Evolutionary conservation across 1,140 invertebrate species (phyloP).

Genomic region (Solen grandis): DNA sequence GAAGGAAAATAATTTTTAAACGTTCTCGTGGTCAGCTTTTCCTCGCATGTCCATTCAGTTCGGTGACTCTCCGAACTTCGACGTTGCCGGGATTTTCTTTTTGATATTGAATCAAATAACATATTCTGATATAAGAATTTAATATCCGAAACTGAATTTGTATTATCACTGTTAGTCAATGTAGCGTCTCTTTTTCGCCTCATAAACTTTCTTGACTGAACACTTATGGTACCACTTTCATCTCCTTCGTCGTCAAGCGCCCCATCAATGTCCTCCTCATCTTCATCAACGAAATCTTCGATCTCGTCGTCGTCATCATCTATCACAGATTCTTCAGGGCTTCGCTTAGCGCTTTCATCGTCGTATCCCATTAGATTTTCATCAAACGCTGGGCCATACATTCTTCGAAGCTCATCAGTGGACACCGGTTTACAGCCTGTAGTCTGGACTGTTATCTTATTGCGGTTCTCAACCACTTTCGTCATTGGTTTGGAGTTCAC

Average conservation of each 20-base stretch:
- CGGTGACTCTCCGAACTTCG: constrained; percentile 22
- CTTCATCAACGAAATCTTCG: constrained; percentile 20
- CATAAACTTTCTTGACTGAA: constrained; percentile 51
- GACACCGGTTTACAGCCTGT: constrained; percentile 39
- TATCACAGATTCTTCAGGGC: constrained; percentile 46
- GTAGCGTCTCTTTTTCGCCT: constrained; percentile 31
- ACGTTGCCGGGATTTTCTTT: constrained; percentile 36
- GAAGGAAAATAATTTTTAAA: constrained; percentile 47
- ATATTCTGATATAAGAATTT: constrained; percentile 48
- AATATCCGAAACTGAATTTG: constrained; percentile 7
- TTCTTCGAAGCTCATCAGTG: constrained; percentile 16
- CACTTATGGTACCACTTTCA: constrained; percentile 42
- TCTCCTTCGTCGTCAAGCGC: constrained; percentile 13
- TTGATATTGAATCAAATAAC: constrained; percentile 37
- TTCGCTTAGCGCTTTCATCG: constrained; percentile 22
- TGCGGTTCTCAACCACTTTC: constrained; percentile 5
- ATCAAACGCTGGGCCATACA: constrained; percentile 42
- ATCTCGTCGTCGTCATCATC: constrained; percentile 1
- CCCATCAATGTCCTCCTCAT: constrained; percentile 47
- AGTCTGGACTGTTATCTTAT: constrained; percentile 35
- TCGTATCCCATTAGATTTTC: constrained; percentile 27
- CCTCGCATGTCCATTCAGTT: constrained; percentile 46
- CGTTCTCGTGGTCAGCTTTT: neutral
- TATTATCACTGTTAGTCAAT: constrained; percentile 12
- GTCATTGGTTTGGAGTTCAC: constrained; percentile 13